These are phyloP conservation scores for Pao palembangensis DNA, from an alignment of 2,113 vertebrate species.

Conservation along the genomic window DNA sequence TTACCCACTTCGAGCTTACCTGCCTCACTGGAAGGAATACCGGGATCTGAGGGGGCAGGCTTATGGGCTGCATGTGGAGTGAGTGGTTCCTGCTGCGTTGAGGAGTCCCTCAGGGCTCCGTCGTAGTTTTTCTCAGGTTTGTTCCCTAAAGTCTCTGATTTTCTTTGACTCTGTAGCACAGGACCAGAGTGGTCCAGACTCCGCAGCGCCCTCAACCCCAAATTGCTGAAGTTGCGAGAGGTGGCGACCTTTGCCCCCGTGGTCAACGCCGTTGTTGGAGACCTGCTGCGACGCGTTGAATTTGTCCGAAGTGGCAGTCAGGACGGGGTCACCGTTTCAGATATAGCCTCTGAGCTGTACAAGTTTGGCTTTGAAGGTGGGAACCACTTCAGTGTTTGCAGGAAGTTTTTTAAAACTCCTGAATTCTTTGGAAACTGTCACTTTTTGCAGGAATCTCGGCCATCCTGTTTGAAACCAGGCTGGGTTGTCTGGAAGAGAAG, in stretches of 20 bases:
- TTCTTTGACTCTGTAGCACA: slow-evolving; percentile 35
- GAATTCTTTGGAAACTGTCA: background rate
- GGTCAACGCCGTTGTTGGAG: slow-evolving; percentile 70
- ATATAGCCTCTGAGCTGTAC: slow-evolving; percentile 72
- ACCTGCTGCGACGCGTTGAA: slow-evolving; percentile 70
- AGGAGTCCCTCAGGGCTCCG: background rate
- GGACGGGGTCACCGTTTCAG: slow-evolving; percentile 54
- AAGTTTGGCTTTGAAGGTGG: slow-evolving; percentile 80
- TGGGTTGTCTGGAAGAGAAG: slow-evolving; percentile 75
- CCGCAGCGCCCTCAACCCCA: slow-evolving; percentile 72
- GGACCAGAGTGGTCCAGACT: slow-evolving; percentile 72
- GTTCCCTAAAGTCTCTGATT: background rate
- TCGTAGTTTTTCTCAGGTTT: background rate
- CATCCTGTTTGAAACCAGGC: slow-evolving; percentile 74
- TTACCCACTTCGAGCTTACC: slow-evolving; percentile 63
- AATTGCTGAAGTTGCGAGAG: slow-evolving; percentile 71
- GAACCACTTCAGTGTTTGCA: background rate
- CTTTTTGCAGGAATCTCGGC: slow-evolving; percentile 63
- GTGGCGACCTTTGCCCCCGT: slow-evolving; percentile 49
- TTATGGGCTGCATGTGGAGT: slow-evolving; percentile 77
- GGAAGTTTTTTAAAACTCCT: background rate
- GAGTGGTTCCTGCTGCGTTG: slow-evolving; percentile 32
- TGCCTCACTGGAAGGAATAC: slow-evolving; percentile 80
- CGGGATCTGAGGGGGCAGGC: slow-evolving; percentile 74
- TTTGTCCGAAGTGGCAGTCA: slow-evolving; percentile 56